Conservation (phyloP, 2,888 invertebrate genomes). For the Drosophila algonquin region DNA sequence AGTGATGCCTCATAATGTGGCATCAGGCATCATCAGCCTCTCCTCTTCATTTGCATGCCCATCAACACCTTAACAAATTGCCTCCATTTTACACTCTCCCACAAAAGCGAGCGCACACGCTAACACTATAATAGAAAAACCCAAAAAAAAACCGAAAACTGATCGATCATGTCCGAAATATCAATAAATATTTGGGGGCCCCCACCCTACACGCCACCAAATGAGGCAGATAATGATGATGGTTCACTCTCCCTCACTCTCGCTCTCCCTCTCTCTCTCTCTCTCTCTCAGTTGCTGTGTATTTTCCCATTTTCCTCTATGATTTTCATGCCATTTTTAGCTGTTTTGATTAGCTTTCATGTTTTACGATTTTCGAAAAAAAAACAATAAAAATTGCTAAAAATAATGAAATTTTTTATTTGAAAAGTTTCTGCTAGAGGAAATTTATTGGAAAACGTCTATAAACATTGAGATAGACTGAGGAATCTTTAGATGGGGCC, state of each 20-base stretch:
- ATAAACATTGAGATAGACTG: no score
- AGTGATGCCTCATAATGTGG: slow-evolving; percentile 38
- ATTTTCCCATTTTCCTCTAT: slow-evolving; percentile 19
- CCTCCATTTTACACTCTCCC: slow-evolving; percentile 52
- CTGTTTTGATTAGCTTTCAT: slow-evolving; percentile 60
- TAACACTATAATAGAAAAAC: not conserved
- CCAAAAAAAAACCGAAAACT: slow-evolving; percentile 24
- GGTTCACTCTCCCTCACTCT: not conserved
- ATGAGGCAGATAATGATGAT: slow-evolving; percentile 9
- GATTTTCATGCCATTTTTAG: slow-evolving; percentile 6
- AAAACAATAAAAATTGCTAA: slow-evolving; percentile 40
- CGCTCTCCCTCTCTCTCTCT: not conserved
- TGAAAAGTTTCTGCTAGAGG: not conserved
- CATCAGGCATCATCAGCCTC: slow-evolving; percentile 35
- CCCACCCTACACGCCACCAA: not conserved
- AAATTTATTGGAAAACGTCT: not conserved
- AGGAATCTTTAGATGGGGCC: no score
- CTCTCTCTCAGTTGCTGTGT: no score
- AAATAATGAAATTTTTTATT: slow-evolving; percentile 10
- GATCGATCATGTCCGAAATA: slow-evolving; percentile 73
- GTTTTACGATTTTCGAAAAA: slow-evolving; percentile 56
- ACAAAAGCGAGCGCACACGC: slow-evolving; percentile 3
- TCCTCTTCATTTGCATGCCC: slow-evolving; percentile 59
- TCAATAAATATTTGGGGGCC: slow-evolving; percentile 67
- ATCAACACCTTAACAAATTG: slow-evolving; percentile 73